phyloP scores from a whole-genome alignment of 2,113 vertebrate genomes.

The Cryptomyrus ogoouensis region DNA sequence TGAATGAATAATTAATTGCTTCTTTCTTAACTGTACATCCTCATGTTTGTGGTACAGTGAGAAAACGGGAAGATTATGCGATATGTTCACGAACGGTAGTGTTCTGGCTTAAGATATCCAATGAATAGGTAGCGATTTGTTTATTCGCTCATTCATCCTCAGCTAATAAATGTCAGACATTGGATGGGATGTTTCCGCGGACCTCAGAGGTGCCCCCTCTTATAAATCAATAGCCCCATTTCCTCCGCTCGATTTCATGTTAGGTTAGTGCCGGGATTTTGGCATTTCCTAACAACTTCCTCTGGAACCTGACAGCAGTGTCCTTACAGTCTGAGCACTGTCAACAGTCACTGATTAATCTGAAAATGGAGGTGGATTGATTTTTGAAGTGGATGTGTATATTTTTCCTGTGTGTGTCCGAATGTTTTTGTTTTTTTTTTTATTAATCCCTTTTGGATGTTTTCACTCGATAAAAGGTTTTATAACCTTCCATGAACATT shows the following conservation, averaged over 20 bases:
- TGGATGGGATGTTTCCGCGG: not conserved
- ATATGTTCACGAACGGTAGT: not conserved
- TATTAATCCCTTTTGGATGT: not conserved
- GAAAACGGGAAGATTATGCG: not conserved
- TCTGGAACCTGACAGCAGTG: not conserved
- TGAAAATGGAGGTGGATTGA: not conserved
- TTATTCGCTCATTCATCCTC: not conserved
- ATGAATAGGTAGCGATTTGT: not conserved
- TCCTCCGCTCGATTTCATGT: not conserved
- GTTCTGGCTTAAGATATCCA: not conserved
- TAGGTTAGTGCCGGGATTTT: not conserved
- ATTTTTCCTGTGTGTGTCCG: not conserved
- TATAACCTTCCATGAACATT: not conserved
- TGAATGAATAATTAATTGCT: not conserved
- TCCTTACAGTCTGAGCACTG: not conserved
- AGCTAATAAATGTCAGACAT: not conserved
- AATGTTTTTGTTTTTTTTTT: not conserved
- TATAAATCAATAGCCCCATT: constrained; percentile 11
- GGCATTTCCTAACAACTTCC: constrained; percentile 9
- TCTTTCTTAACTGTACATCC: not conserved
- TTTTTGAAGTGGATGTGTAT: not conserved
- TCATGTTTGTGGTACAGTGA: not conserved
- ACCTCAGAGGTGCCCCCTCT: not conserved
- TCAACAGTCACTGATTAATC: not conserved
- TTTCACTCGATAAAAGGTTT: not conserved